A percentile compares a stretch with the other conserved stretches of the same genome.
Evolutionary conservation across 1,140 invertebrate species (phyloP).

Genomic region (Cryptotermes secundus): DNA sequence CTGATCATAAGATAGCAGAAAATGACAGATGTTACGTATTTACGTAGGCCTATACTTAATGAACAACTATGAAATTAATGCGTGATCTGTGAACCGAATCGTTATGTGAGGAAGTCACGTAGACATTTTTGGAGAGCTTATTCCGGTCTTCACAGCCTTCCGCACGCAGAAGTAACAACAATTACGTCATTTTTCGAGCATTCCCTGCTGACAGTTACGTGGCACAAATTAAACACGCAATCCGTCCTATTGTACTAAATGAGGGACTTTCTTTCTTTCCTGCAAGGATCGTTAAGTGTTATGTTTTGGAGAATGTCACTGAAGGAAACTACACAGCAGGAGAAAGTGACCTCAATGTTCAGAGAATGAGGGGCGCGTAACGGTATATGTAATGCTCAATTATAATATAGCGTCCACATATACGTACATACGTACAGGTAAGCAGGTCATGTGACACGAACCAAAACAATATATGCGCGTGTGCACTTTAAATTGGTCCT

Average conservation of each 20-base stretch:
- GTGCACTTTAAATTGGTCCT: background rate
- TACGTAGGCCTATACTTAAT: background rate
- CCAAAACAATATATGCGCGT: background rate
- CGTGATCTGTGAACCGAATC: background rate
- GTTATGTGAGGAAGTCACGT: background rate
- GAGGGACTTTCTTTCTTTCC: background rate
- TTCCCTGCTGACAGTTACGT: background rate
- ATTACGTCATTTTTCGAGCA: background rate
- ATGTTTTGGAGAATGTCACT: background rate
- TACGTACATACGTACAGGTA: background rate
- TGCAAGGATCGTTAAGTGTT: background rate
- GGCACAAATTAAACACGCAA: background rate
- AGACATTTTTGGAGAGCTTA: background rate
- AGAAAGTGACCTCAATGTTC: slow-evolving; percentile 15
- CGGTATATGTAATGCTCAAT: background rate
- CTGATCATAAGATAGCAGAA: background rate
- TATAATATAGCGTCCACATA: background rate
- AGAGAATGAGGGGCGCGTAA: background rate
- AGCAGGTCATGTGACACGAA: background rate
- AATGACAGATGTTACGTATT: background rate
- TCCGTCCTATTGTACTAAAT: background rate
- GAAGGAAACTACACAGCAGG: background rate
- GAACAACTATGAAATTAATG: background rate
- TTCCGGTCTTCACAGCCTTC: background rate
- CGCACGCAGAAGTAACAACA: background rate